These are phyloP conservation scores for Hippolais icterina DNA, from an alignment of 2,113 vertebrate genomes.

Conservation along the genomic window DNA sequence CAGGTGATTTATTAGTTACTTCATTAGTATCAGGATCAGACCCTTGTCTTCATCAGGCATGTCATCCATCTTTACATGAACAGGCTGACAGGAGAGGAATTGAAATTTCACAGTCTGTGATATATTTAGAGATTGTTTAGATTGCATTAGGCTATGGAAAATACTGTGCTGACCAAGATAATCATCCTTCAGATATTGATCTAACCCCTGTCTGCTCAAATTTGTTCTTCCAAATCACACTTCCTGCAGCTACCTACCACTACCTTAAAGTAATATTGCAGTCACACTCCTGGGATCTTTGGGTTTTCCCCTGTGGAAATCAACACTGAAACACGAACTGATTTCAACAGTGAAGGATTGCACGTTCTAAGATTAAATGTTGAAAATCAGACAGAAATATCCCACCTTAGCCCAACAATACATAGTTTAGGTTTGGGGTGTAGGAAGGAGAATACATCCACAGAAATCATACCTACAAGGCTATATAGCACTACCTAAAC, in stretches of 20 bases:
- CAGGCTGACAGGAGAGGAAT: slow-evolving; percentile 25
- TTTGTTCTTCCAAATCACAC: slow-evolving; percentile 52
- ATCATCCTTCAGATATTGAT: slow-evolving; percentile 53
- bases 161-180: slow-evolving; percentile 42
- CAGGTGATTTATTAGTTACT: background rate
- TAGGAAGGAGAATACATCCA: background rate
- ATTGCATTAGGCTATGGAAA: slow-evolving; percentile 23
- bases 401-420: background rate
- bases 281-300: background rate
- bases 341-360: background rate
- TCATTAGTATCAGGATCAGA: background rate
- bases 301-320: background rate
- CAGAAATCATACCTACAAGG: background rate
- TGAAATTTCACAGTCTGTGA: slow-evolving; percentile 58
- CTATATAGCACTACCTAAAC: background rate
- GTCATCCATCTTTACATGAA: slow-evolving; percentile 9
- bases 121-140: slow-evolving; percentile 56
- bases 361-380: background rate
- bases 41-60: background rate
- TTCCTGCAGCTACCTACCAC: background rate
- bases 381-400: background rate
- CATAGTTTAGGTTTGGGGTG: background rate
- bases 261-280: background rate
- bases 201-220: slow-evolving; percentile 56
- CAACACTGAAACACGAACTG: background rate